phyloP scores from a whole-genome alignment of 2,113 vertebrate species.

The Diphyllodes magnificus region DNA sequence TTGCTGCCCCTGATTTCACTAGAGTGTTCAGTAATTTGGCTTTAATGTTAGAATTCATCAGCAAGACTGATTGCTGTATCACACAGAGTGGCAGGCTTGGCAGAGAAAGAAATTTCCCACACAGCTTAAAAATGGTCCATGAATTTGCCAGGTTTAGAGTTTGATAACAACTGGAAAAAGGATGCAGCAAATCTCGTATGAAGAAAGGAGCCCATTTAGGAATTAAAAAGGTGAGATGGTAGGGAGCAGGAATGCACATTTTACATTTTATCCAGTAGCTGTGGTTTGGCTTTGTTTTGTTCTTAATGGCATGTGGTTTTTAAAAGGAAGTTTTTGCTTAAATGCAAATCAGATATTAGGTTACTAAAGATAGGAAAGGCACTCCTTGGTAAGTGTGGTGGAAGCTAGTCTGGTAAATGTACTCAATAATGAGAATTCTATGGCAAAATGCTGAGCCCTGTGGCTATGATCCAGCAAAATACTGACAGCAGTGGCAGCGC shows the following conservation, averaged over 20 bases:
- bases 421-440: not conserved
- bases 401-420: not conserved
- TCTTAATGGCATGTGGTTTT: not conserved
- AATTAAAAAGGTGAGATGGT: not conserved
- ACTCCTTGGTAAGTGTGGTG: not conserved
- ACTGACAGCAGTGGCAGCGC: not conserved
- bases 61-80: conserved; percentile 14
- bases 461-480: not conserved
- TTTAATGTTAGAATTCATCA: conserved; percentile 47
- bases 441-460: not conserved
- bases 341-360: conserved; percentile 23
- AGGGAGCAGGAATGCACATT: not conserved
- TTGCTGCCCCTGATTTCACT: not conserved
- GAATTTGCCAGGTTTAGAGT: not conserved
- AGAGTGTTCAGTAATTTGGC: conserved; percentile 39
- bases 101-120: conserved; percentile 26
- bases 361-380: not conserved
- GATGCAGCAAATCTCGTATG: not conserved
- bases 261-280: not conserved
- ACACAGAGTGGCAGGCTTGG: conserved; percentile 1
- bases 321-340: conserved; percentile 32
- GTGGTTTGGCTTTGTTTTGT: not conserved
- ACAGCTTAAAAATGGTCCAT: not conserved
- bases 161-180: not conserved
- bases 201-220: not conserved